Percentiles rank a stretch among this genome's conserved stretches.
These are phyloP conservation scores for Coecobrya sp. DNA, from an alignment of 2,888 invertebrate species.

Conservation along the genomic window DNA sequence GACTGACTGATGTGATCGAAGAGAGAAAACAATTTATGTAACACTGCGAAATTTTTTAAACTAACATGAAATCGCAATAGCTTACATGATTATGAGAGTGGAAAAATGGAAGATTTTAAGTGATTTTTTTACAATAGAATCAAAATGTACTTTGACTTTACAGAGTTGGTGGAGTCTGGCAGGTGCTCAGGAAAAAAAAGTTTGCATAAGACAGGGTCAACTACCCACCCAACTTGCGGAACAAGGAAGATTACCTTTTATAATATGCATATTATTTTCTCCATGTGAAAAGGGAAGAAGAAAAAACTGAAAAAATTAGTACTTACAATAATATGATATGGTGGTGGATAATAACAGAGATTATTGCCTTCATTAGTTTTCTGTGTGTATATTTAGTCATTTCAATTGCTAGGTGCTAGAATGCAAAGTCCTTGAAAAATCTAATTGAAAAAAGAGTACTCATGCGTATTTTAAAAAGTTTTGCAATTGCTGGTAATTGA, in stretches of 20 bases:
- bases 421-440: too few species aligned
- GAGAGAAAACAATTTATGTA: background rate
- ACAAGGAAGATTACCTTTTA: background rate
- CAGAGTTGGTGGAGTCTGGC: background rate
- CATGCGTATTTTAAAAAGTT: too few species aligned
- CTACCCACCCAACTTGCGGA: conserved; percentile 30
- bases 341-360: background rate
- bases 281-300: background rate
- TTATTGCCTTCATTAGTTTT: background rate
- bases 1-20: background rate
- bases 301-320: background rate
- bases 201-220: conserved; percentile 15
- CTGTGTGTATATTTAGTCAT: background rate
- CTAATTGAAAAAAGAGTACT: background rate
- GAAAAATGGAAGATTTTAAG: too few species aligned
- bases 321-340: background rate
- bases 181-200: background rate
- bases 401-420: background rate
- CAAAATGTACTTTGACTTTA: too few species aligned
- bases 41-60: background rate
- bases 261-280: background rate
- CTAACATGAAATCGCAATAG: background rate
- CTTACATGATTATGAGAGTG: background rate
- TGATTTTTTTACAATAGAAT: too few species aligned
- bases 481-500: too few species aligned